Conservation (phyloP, 2,113 vertebrate species). For the Rhadina sibilatrix region DNA sequence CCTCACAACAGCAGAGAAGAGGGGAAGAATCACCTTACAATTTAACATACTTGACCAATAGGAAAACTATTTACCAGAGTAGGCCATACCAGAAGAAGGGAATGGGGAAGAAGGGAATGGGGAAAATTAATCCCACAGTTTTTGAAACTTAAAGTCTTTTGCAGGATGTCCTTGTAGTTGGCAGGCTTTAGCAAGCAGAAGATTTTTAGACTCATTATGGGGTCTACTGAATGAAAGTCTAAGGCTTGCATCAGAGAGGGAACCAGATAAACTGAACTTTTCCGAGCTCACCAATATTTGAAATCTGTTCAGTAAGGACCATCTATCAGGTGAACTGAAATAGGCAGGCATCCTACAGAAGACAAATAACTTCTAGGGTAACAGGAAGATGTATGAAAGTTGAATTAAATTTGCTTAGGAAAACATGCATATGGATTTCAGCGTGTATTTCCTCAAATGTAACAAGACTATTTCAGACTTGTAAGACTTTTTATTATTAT, state of each 20-base stretch:
- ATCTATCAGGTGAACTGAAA: not conserved
- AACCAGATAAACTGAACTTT: not conserved
- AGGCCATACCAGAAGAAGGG: not conserved
- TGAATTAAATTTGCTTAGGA: not conserved
- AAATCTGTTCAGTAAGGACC: not conserved
- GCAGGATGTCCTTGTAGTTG: not conserved
- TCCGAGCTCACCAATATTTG: not conserved
- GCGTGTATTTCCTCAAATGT: not conserved
- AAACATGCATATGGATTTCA: not conserved
- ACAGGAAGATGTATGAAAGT: not conserved
- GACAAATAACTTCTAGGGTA: not conserved
- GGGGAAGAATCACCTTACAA: not conserved
- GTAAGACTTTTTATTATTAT: not conserved
- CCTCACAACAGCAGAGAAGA: not conserved
- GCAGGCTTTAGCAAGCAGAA: not conserved
- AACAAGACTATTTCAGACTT: not conserved
- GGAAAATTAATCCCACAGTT: not conserved
- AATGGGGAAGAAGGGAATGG: not conserved
- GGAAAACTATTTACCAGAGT: not conserved
- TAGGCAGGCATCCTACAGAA: not conserved
- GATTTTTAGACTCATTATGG: not conserved
- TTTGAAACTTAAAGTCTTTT: not conserved
- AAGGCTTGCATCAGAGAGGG: not conserved
- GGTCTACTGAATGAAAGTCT: not conserved
- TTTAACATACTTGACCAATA: not conserved